Conservation (phyloP, 2,888 invertebrate species). For the Quadroppia sp. region DNA sequence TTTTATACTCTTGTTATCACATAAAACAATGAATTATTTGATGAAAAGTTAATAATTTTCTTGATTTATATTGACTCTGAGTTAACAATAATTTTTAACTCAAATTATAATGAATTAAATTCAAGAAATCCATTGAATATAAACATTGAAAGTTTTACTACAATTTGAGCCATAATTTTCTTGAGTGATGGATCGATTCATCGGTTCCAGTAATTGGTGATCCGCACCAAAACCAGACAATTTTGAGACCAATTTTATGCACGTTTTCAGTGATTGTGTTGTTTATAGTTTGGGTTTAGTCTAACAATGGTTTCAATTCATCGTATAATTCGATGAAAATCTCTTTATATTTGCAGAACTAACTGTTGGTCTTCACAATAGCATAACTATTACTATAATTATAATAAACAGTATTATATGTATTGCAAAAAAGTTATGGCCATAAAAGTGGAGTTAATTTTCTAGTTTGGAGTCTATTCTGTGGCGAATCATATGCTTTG, state of each 20-base stretch:
- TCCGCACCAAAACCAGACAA: slow-evolving; percentile 9
- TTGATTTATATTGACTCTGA: background rate
- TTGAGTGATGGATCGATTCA: slow-evolving; percentile 15
- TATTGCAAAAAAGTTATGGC: slow-evolving; percentile 12
- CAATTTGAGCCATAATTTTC: slow-evolving; percentile 6
- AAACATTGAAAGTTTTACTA: background rate
- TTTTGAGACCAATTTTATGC: slow-evolving; percentile 30
- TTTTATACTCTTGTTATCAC: slow-evolving; percentile 4
- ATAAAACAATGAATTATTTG: background rate
- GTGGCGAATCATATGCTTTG: background rate
- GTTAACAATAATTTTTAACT: background rate
- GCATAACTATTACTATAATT: background rate
- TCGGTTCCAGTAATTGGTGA: slow-evolving; percentile 16
- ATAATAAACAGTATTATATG: background rate
- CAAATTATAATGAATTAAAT: background rate
- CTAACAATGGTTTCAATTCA: background rate
- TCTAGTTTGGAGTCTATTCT: background rate
- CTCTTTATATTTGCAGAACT: background rate
- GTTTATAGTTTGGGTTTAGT: background rate
- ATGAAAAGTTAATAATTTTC: background rate
- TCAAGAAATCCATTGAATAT: background rate
- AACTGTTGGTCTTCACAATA: slow-evolving; percentile 3
- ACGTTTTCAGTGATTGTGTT: slow-evolving; percentile 23
- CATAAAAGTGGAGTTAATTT: slow-evolving; percentile 23
- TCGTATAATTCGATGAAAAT: background rate